Percentiles rank a stretch among this genome's conserved stretches.
These are phyloP conservation scores for Bellardia bayeri DNA, from an alignment of 2,888 invertebrate species.

Conservation along the genomic window DNA sequence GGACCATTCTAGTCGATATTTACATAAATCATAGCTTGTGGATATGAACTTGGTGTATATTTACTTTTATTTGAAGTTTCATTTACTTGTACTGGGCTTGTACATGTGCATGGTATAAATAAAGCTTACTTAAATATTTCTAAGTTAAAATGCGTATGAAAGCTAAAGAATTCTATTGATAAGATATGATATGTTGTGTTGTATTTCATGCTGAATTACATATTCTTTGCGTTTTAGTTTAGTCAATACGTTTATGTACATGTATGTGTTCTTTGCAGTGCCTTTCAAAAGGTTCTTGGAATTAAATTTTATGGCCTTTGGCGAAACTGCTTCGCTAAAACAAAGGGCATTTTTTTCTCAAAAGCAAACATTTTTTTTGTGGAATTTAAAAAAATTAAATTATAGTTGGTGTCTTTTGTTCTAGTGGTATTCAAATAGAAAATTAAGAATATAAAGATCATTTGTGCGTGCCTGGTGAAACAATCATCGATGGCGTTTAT, in stretches of 20 bases:
- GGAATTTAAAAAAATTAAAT: not conserved
- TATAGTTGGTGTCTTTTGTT: conserved; percentile 39
- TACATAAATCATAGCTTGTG: no score
- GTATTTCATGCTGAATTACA: conserved; percentile 5
- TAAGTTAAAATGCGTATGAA: conserved; percentile 60
- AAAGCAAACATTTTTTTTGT: conserved; percentile 29
- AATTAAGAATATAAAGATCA: not conserved
- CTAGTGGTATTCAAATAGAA: conserved; percentile 8
- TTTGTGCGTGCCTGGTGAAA: no score
- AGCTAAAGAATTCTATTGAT: conserved; percentile 59
- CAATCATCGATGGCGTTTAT: no score
- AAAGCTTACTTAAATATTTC: conserved; percentile 54
- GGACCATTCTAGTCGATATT: no score
- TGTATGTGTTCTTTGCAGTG: conserved; percentile 31
- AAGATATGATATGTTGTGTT: conserved; percentile 37
- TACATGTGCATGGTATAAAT: conserved; percentile 17
- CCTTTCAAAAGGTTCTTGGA: conserved; percentile 41
- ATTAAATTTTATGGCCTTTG: conserved; percentile 62
- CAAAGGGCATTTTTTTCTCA: conserved; percentile 47
- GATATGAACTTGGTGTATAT: not conserved
- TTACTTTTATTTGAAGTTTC: not conserved
- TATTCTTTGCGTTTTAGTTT: conserved; percentile 21
- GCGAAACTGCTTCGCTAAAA: conserved; percentile 46
- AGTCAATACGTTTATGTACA: not conserved
- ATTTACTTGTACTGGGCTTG: conserved; percentile 6